These are phyloP conservation scores for Euura saliciscinereae DNA, from an alignment of 1,140 invertebrate genomes.

Conservation along the genomic window DNA sequence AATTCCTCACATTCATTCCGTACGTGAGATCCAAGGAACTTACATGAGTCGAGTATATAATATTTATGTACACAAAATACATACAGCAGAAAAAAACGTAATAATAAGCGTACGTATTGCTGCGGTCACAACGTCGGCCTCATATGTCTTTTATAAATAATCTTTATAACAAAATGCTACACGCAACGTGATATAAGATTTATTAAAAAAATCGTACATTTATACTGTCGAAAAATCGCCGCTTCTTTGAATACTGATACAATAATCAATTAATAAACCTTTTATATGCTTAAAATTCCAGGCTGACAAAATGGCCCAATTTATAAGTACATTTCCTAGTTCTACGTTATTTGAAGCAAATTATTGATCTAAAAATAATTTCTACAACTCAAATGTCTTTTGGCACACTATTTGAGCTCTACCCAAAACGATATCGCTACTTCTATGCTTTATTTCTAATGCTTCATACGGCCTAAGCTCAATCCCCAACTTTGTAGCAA, in stretches of 20 bases:
- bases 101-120: no score
- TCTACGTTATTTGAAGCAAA: neutral
- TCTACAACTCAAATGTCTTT: neutral
- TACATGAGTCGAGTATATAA: neutral
- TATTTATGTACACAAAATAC: neutral
- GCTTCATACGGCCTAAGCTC: no score
- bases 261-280: neutral
- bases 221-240: neutral
- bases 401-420: constrained; percentile 3
- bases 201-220: neutral
- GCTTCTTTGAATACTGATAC: neutral
- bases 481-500: neutral
- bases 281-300: neutral
- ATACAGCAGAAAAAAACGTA: neutral
- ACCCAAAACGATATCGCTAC: neutral
- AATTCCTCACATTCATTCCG: neutral
- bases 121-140: no score
- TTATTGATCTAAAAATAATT: neutral
- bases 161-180: no score
- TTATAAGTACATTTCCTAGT: neutral
- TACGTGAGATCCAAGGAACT: neutral
- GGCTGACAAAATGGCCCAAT: no score
- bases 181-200: no score
- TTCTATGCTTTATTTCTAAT: neutral
- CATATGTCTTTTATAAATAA: no score